Base-by-base conservation (phyloP, 2,113 vertebrate species). In the Promerops cafer region DNA sequence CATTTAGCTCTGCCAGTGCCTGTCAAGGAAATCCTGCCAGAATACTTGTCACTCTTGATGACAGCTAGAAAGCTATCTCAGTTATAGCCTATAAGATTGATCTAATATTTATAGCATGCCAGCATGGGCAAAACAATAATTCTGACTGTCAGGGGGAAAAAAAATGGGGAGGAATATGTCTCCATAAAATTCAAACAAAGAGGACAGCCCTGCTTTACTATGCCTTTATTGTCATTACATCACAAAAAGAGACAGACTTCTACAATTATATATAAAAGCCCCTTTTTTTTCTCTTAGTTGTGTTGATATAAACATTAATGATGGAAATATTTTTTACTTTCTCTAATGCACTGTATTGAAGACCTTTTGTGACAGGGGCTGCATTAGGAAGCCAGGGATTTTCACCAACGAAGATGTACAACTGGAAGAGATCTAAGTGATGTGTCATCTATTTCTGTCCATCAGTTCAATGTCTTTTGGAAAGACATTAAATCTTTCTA, bases 81-180 rank as follows among this genome's bases (percentile, higher is more conserved):
- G 77, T 92, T 87, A 83, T 87, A 80, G 78, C 72, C 87, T 93
- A 50, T 85, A 83, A 81, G 42, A 95, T 90, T 83, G 83, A 89
- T 89, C 61, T 89, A 77, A 64, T 94, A 95, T 94, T 94, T 89
- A 90, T 85, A 93, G 86, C 64, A 35, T 79, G 50, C 49, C 79
- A 91, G 30, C 79, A 63, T 28, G 81, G 83, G 85, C 82, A 96
- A 96, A 96, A 94, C 79, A 95, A 54, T 96, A 93, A 95, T 95
- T 96, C 65, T 87, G 57, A 82, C 83, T 93, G 91, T 90, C 70
- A 64, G 39, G 16, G 45, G 27, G 10, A 52, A 78, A 92, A 88
- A 54, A 94, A 78, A 11, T 60, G 17, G 16, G 40, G n/a, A 82
- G 71, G 82, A 94, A 87, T 87, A 65, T 40, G 65, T 87, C 57